Conservation (phyloP, 1,140 invertebrate species). For the Scaptomyza graminum region DNA sequence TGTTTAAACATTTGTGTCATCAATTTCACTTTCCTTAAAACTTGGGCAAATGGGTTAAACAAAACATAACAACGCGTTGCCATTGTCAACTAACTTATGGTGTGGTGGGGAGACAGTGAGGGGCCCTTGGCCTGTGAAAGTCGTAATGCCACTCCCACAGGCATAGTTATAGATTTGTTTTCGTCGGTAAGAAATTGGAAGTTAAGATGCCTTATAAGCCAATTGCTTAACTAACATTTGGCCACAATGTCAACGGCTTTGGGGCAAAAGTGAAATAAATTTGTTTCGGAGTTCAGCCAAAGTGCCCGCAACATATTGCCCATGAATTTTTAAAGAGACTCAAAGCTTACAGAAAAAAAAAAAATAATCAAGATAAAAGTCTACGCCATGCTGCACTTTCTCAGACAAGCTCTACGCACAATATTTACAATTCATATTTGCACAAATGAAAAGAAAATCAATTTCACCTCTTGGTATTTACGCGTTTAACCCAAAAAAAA, state of each 20-base stretch:
- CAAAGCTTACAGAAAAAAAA: conserved; percentile 5
- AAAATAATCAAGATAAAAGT: conserved; percentile 37
- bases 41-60: conserved; percentile 47
- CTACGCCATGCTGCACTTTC: conserved; percentile 72
- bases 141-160: conserved; percentile 55
- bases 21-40: conserved; percentile 80
- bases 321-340: conserved; percentile 67
- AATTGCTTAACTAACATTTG: conserved; percentile 57
- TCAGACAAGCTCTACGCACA: conserved; percentile 59
- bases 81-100: conserved; percentile 35
- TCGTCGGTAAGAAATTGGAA: conserved; percentile 15
- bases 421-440: conserved; percentile 84
- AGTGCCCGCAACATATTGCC: conserved; percentile 52
- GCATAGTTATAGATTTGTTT: conserved; percentile 52
- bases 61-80: conserved; percentile 58
- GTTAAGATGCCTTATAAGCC: conserved; percentile 7
- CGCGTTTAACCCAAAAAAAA: conserved; percentile 76
- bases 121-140: conserved; percentile 30
- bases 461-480: conserved; percentile 82
- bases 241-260: conserved; percentile 37
- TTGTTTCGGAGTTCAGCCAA: conserved; percentile 52
- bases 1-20: conserved; percentile 78
- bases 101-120: background rate
- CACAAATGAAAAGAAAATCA: conserved; percentile 84
- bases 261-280: conserved; percentile 67